These are phyloP conservation scores for Therioaphis trifolii DNA, from an alignment of 2,888 invertebrate genomes.

Conservation along the genomic window DNA sequence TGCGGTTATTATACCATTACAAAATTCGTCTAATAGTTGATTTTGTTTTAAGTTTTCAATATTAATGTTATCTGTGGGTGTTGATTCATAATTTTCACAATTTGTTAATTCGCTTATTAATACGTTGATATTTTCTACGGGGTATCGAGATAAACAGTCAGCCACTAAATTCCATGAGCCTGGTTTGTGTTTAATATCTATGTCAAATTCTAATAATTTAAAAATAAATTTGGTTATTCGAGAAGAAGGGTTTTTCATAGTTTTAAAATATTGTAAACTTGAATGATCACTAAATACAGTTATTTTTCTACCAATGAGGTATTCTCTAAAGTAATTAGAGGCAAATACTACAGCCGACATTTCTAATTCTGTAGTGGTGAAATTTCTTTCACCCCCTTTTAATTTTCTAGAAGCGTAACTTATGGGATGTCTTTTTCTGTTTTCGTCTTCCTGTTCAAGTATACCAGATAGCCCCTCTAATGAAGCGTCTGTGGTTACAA, in stretches of 20 bases:
- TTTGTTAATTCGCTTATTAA: too few relatives aligned
- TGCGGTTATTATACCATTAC: conserved; percentile 6
- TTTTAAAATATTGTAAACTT: conserved; percentile 18
- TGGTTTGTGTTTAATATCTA: conserved; percentile 17
- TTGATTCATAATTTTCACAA: too few relatives aligned
- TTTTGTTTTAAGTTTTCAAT: neutral
- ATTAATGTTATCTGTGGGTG: too few relatives aligned
- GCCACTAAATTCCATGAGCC: neutral
- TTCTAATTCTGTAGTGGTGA: neutral
- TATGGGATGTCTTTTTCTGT: conserved; percentile 8
- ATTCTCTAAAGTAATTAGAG: conserved; percentile 26
- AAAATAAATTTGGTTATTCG: conserved; percentile 31
- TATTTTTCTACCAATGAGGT: conserved; percentile 19
- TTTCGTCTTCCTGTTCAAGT: conserved; percentile 28
- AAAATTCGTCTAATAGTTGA: conserved; percentile 25
- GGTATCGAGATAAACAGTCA: conserved; percentile 26
- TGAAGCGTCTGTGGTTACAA: neutral
- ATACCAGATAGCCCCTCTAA: conserved; percentile 38
- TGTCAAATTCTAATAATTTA: conserved; percentile 39
- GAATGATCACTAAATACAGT: neutral
- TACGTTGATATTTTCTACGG: neutral
- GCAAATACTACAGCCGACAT: conserved; percentile 6
- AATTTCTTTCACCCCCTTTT: conserved; percentile 16
- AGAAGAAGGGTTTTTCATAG: conserved; percentile 27
- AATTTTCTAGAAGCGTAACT: neutral